Evolutionary conservation across 2,888 invertebrate species (phyloP).

Genomic region (Druceiella hillmani): DNA sequence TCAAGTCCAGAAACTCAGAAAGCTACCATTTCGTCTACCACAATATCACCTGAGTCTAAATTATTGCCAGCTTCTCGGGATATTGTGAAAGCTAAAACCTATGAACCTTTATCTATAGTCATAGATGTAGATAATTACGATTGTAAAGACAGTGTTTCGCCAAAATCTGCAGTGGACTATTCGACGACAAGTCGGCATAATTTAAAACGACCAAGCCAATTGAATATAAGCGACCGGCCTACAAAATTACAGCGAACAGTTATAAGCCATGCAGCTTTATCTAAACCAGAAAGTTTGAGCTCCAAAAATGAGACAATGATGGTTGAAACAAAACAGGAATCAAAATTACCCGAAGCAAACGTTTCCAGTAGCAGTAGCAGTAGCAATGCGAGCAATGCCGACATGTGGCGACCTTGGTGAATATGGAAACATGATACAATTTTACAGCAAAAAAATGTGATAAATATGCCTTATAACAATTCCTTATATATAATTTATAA

Average conservation of each 20-base stretch:
- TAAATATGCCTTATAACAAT: no score
- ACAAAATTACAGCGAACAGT: conserved; percentile 39
- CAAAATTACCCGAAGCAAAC: no score
- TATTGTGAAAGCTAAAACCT: conserved; percentile 35
- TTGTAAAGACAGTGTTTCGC: conserved; percentile 45
- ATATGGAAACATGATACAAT: no score
- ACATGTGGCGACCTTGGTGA: conserved; percentile 49
- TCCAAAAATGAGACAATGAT: no score
- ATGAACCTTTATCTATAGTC: conserved; percentile 46
- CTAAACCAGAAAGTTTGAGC: no score
- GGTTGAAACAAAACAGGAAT: no score
- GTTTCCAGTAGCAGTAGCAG: no score
- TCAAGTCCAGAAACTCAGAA: conserved; percentile 49
- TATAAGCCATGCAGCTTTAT: conserved; percentile 44
- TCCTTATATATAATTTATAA: no score
- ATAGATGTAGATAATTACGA: conserved; percentile 49
- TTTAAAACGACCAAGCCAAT: conserved; percentile 37
- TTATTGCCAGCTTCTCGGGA: conserved; percentile 31
- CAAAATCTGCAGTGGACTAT: conserved; percentile 46
- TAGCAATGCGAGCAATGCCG: conserved; percentile 27
- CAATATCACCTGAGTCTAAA: conserved; percentile 42
- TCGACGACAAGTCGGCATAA: conserved; percentile 40
- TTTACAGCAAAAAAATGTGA: no score
- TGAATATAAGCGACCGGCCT: conserved; percentile 32
- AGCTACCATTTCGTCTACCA: conserved; percentile 50